These are phyloP conservation scores for Loris lydekkerianus DNA, from an alignment of 2,797 vertebrate species.

Conservation along the genomic window DNA sequence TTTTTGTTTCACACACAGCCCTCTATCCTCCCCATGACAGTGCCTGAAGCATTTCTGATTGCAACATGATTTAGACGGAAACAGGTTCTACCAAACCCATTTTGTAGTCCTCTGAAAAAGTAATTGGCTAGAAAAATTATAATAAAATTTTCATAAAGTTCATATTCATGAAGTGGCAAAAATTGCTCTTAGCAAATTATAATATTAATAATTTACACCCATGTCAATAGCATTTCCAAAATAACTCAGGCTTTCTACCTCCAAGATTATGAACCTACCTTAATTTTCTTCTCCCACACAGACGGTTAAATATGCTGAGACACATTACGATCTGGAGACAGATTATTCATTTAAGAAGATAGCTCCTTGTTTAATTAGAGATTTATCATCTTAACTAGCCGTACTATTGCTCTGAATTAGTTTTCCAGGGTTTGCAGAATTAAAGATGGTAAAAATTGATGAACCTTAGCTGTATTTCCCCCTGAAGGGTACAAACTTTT, in stretches of 20 bases:
- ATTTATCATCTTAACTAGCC: slow-evolving; percentile 86
- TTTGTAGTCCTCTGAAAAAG: slow-evolving; percentile 75
- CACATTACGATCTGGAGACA: slow-evolving; percentile 70
- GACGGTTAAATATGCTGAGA: slow-evolving; percentile 71
- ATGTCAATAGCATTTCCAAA: slow-evolving; percentile 80
- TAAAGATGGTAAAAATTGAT: slow-evolving; percentile 86
- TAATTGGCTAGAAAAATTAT: slow-evolving; percentile 84
- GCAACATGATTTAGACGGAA: slow-evolving; percentile 59
- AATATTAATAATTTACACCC: slow-evolving; percentile 83
- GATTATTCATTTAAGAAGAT: slow-evolving; percentile 83
- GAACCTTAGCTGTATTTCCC: slow-evolving; percentile 70
- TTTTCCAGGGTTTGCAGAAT: slow-evolving; percentile 84
- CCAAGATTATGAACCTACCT: slow-evolving; percentile 50
- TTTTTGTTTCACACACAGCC: slow-evolving; percentile 2
- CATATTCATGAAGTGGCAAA: slow-evolving; percentile 83
- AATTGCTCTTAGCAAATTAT: slow-evolving; percentile 77
- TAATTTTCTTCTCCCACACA: slow-evolving; percentile 51
- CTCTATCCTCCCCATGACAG: background rate
- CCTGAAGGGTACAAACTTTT: slow-evolving; percentile 75
- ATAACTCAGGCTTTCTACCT: slow-evolving; percentile 67
- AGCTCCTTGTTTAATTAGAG: slow-evolving; percentile 86
- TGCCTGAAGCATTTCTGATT: slow-evolving; percentile 23
- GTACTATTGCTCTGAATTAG: slow-evolving; percentile 82
- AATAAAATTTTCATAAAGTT: slow-evolving; percentile 86
- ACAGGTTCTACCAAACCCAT: slow-evolving; percentile 71